Evolutionary conservation across 1,140 invertebrate species (phyloP).

Genomic region (Drosophila kepulauana): DNA sequence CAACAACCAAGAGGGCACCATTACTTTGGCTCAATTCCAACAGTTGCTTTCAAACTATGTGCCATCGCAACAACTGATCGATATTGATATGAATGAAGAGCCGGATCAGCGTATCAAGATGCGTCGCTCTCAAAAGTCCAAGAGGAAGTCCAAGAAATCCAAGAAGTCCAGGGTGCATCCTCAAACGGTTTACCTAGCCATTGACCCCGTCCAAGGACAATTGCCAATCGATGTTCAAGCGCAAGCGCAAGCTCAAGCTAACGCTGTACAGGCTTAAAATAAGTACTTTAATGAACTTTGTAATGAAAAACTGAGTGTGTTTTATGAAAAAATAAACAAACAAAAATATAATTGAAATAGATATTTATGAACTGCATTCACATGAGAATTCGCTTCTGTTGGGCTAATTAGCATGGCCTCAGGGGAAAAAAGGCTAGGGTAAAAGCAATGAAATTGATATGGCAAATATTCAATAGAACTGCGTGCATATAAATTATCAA

Average conservation of each 20-base stretch:
- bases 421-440: neutral
- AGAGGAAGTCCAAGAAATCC: slow-evolving; percentile 29
- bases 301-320: neutral
- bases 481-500: neutral
- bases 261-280: too few species aligned
- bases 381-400: neutral
- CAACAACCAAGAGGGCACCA: neutral
- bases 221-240: neutral
- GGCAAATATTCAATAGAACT: neutral
- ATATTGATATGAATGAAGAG: neutral
- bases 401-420: neutral
- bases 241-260: slow-evolving; percentile 1
- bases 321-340: neutral
- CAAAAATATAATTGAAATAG: slow-evolving; percentile 10
- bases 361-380: slow-evolving; percentile 6
- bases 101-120: neutral
- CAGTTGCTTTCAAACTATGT: neutral
- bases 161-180: slow-evolving; percentile 16
- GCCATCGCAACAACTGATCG: neutral
- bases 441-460: neutral
- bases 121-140: slow-evolving; percentile 27
- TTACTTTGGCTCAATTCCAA: neutral
- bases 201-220: slow-evolving; percentile 3
- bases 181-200: slow-evolving; percentile 12
- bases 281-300: slow-evolving; percentile 9